phyloP scores from a whole-genome alignment of 2,113 vertebrate species.

The Thymallus thymallus region DNA sequence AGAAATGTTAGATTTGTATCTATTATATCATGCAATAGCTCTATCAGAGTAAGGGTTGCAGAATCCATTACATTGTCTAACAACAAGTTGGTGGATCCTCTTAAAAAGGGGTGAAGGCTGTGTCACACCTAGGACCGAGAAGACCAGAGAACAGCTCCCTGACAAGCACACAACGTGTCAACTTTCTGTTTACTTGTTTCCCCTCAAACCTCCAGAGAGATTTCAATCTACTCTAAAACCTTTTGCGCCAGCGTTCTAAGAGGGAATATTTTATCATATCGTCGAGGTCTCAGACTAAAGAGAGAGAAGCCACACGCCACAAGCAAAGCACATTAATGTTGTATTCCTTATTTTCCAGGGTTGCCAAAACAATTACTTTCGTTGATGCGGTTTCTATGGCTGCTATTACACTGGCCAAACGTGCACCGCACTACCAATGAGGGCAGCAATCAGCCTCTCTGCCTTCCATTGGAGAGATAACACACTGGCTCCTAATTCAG shows the following conservation, averaged over 20 bases:
- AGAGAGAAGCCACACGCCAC: slow-evolving; percentile 18
- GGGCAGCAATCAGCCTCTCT: slow-evolving; percentile 65
- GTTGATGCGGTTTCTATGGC: slow-evolving; percentile 70
- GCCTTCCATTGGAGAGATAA: slow-evolving; percentile 66
- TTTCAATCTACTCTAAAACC: neutral
- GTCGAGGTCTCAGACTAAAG: slow-evolving; percentile 34
- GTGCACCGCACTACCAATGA: slow-evolving; percentile 68
- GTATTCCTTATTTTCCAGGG: slow-evolving; percentile 68
- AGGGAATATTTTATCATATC: slow-evolving; percentile 38
- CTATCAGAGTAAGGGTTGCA: neutral
- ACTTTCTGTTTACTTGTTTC: neutral
- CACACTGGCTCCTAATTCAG: slow-evolving; percentile 66
- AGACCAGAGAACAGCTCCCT: neutral
- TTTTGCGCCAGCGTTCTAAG: slow-evolving; percentile 9
- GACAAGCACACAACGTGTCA: neutral
- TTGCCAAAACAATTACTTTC: slow-evolving; percentile 71
- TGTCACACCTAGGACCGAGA: neutral
- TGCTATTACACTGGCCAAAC: slow-evolving; percentile 68
- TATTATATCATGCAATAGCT: neutral
- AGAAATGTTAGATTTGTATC: too few relatives aligned
- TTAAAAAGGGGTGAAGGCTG: too few relatives aligned
- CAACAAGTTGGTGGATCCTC: too few relatives aligned
- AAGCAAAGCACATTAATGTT: slow-evolving; percentile 55
- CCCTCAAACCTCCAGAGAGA: neutral
- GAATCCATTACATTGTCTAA: neutral